A percentile compares a stretch with the other conserved stretches of the same genome.
phyloP scores from a whole-genome alignment of 2,113 vertebrate species.

The Struthidea cinerea region DNA sequence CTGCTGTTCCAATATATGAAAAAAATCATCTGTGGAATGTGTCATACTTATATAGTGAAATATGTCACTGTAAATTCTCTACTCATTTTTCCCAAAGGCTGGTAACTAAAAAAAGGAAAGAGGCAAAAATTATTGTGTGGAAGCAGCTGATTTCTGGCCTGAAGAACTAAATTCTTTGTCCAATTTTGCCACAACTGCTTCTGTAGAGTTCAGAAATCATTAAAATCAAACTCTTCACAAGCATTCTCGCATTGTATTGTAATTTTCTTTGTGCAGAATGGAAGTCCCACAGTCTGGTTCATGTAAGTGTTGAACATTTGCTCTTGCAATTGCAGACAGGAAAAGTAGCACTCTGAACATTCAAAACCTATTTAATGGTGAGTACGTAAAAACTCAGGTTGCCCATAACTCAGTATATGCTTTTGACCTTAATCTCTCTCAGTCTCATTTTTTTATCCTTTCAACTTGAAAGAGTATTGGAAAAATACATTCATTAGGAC shows the following conservation, averaged over 20 bases:
- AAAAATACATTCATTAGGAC: constrained; percentile 21
- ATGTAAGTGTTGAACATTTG: background rate
- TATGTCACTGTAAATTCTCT: background rate
- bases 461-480: background rate
- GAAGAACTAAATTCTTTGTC: background rate
- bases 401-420: background rate
- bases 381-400: background rate
- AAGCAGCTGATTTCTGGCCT: background rate
- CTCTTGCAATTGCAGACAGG: background rate
- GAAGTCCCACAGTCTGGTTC: background rate
- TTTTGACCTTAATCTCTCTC: background rate
- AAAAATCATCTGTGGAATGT: background rate
- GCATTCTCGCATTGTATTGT: background rate
- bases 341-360: background rate
- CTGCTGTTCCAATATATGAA: background rate
- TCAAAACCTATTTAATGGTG: background rate
- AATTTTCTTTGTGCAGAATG: background rate
- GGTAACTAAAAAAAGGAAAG: background rate
- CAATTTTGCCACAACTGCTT: background rate
- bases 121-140: background rate
- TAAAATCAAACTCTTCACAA: background rate
- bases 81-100: background rate
- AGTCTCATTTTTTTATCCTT: background rate
- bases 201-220: background rate
- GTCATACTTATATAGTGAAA: background rate